These are phyloP conservation scores for Cerastis rubricosa DNA, from an alignment of 2,888 invertebrate species.

Conservation along the genomic window DNA sequence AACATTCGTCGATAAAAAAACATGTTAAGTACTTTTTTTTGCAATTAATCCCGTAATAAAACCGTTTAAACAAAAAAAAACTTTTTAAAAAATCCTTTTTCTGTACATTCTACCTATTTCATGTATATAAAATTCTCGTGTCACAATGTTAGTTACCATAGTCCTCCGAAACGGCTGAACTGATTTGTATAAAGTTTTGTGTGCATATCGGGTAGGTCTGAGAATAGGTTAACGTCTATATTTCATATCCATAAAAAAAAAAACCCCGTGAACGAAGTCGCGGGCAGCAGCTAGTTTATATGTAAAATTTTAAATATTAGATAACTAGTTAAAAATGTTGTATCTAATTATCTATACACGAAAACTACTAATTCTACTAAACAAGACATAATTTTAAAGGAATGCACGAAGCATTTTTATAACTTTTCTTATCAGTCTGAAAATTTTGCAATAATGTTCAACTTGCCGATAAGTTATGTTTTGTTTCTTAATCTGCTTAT, in stretches of 20 bases:
- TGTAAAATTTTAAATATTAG: background rate
- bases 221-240: too few relatives aligned
- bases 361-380: background rate
- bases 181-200: too few relatives aligned
- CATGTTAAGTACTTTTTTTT: background rate
- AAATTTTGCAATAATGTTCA: slow-evolving; percentile 4
- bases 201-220: too few relatives aligned
- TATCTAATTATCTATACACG: background rate
- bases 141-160: too few relatives aligned
- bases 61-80: background rate
- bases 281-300: too few relatives aligned
- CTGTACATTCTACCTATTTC: too few relatives aligned
- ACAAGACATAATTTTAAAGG: background rate
- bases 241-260: too few relatives aligned
- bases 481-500: background rate
- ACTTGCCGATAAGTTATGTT: slow-evolving; percentile 4
- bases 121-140: too few relatives aligned
- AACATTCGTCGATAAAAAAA: slow-evolving; percentile 30
- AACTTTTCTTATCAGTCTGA: slow-evolving; percentile 39
- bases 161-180: too few relatives aligned
- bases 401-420: slow-evolving; percentile 20
- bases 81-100: background rate
- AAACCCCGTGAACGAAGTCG: too few relatives aligned
- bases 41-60: background rate
- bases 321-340: background rate